A percentile compares a stretch with the other conserved stretches of the same genome.
Evolutionary conservation across 2,113 vertebrate genomes (phyloP).

Genomic region (Dolichotis patagonum): DNA sequence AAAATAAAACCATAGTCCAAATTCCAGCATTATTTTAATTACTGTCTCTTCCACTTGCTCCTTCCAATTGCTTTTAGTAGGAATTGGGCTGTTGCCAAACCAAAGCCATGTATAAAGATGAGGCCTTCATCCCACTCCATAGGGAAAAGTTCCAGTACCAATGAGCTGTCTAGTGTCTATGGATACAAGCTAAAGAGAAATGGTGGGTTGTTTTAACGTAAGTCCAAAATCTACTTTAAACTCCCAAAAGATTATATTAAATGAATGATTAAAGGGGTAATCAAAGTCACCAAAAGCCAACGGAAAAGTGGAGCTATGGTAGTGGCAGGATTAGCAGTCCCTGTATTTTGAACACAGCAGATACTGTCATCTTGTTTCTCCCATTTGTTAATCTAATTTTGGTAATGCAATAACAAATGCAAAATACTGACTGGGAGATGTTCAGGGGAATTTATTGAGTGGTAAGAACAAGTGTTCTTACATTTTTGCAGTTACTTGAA

Average conservation of each 20-base stretch:
- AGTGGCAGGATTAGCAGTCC: neutral
- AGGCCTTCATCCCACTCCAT: neutral
- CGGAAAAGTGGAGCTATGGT: neutral
- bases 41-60: conserved; percentile 9
- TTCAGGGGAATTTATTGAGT: neutral
- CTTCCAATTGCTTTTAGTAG: conserved; percentile 1
- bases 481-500: neutral
- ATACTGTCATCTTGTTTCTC: neutral
- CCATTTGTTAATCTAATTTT: conserved; percentile 15
- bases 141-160: neutral
- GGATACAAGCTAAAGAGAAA: neutral
- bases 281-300: conserved; percentile 10
- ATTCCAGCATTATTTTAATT: conserved; percentile 48
- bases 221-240: neutral
- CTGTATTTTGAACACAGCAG: neutral
- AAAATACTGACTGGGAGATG: neutral
- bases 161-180: neutral
- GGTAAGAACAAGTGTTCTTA: neutral
- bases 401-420: neutral
- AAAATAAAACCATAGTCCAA: conserved; percentile 48
- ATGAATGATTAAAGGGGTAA: conserved; percentile 24
- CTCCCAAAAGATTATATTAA: neutral
- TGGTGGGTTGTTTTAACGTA: neutral
- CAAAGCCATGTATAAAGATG: neutral
- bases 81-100: neutral